A percentile compares a stretch with the other conserved stretches of the same genome.
phyloP scores from a whole-genome alignment of 1,140 invertebrate species.

The Halictus rubicundus region DNA sequence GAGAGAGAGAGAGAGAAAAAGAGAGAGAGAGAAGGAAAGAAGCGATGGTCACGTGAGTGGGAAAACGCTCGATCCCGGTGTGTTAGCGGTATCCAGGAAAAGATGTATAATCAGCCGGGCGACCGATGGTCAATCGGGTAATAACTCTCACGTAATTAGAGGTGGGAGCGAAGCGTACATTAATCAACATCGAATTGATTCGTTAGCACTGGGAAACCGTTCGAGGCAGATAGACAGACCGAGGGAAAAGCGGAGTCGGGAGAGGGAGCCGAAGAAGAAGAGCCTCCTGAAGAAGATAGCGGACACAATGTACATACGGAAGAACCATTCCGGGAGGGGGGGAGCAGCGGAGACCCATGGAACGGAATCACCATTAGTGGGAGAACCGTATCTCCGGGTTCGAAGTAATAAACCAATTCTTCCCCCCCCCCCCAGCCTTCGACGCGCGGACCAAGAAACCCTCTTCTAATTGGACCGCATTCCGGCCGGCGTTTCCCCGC shows the following conservation, averaged over 20 bases:
- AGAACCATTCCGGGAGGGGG: not conserved
- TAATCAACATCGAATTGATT: constrained; percentile 77
- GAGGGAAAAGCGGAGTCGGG: not conserved
- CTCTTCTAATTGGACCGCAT: constrained; percentile 77
- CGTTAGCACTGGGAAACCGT: constrained; percentile 61
- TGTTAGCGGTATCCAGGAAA: constrained; percentile 41
- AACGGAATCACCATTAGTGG: constrained; percentile 61
- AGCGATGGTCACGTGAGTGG: not conserved
- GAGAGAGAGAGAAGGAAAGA: not conserved
- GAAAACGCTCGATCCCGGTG: constrained; percentile 18
- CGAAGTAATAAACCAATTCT: constrained; percentile 72
- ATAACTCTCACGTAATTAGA: constrained; percentile 75
- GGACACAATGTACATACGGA: constrained; percentile 6
- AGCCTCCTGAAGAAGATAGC: constrained; percentile 16
- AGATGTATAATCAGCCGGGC: constrained; percentile 55
- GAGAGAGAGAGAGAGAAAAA: not conserved
- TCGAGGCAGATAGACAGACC: constrained; percentile 21
- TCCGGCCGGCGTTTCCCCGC: constrained; percentile 60
- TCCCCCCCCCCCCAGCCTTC: constrained; percentile 16
- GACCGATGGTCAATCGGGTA: constrained; percentile 70
- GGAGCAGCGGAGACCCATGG: not conserved
- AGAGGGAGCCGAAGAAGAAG: not conserved
- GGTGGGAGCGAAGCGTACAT: constrained; percentile 67
- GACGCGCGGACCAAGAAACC: constrained; percentile 39
- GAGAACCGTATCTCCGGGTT: constrained; percentile 61